Conservation (phyloP, 23 tunicate genomes). For the Ciona savignyi region DNA sequence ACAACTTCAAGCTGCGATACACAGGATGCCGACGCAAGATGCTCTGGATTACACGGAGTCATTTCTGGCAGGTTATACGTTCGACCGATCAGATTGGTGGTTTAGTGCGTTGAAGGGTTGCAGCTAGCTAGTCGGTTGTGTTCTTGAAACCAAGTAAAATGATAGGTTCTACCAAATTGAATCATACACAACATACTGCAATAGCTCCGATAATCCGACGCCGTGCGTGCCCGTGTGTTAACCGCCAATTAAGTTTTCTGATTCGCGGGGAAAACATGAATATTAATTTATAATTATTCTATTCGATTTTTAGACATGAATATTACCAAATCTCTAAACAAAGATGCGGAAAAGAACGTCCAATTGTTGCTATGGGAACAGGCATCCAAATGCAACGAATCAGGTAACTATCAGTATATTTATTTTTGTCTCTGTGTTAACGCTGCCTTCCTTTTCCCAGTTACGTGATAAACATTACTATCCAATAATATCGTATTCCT, state of each 20-base stretch:
- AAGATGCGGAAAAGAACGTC: slow-evolving; percentile 29
- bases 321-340: slow-evolving; percentile 26
- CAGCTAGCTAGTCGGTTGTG: too few relatives aligned
- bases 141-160: too few relatives aligned
- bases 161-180: too few relatives aligned
- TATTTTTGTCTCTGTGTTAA: neutral
- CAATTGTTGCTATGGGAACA: slow-evolving; percentile 85
- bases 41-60: slow-evolving; percentile 45
- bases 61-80: slow-evolving; percentile 38
- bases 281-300: neutral
- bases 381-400: slow-evolving; percentile 58
- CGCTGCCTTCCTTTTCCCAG: too few relatives aligned
- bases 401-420: slow-evolving; percentile 23
- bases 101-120: neutral
- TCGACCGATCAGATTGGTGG: neutral
- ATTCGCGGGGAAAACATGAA: too few relatives aligned
- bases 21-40: slow-evolving; percentile 35
- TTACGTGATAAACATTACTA: too few relatives aligned
- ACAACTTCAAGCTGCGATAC: slow-evolving; percentile 48
- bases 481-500: too few relatives aligned
- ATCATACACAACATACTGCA: too few relatives aligned
- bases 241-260: too few relatives aligned
- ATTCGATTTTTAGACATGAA: slow-evolving; percentile 29
- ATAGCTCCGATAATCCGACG: too few relatives aligned
- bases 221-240: too few relatives aligned